Percentiles rank a stretch among this genome's conserved stretches.
phyloP scores from a whole-genome alignment of 2,888 invertebrate genomes.

The Cotesia congregata region DNA sequence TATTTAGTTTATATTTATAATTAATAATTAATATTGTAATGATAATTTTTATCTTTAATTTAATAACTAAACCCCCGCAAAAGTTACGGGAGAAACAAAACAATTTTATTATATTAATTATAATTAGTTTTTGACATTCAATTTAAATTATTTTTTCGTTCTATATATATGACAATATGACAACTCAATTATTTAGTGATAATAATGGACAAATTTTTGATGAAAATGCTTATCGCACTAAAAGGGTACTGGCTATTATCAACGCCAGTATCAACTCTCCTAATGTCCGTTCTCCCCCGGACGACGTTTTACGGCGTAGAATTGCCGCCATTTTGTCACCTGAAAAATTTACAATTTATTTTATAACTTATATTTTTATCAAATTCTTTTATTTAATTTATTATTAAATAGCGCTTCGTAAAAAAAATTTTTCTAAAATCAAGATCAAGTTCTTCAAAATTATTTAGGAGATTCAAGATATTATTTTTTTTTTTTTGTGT shows the following conservation, averaged over 20 bases:
- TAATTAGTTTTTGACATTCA: slow-evolving; percentile 29
- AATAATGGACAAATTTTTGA: slow-evolving; percentile 62
- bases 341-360: slow-evolving; percentile 67
- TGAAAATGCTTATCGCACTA: slow-evolving; percentile 65
- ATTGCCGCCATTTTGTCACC: slow-evolving; percentile 94
- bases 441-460: too few relatives aligned
- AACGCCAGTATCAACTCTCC: slow-evolving; percentile 60
- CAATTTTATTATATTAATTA: slow-evolving; percentile 16
- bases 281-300: slow-evolving; percentile 59
- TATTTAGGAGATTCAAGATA: too few relatives aligned
- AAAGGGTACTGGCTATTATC: slow-evolving; percentile 59
- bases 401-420: too few relatives aligned
- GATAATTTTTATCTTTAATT: background rate
- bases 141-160: slow-evolving; percentile 34
- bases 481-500: too few relatives aligned
- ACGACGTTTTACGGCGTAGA: slow-evolving; percentile 80
- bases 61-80: background rate
- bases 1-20: background rate
- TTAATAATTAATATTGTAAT: background rate
- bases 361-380: too few relatives aligned
- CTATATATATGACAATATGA: slow-evolving; percentile 55
- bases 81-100: background rate
- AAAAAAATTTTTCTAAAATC: too few relatives aligned
- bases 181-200: slow-evolving; percentile 59
- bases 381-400: background rate